Percentiles rank a stretch among this genome's conserved stretches.
phyloP scores from a whole-genome alignment of 2,797 vertebrate species.

The Spondyliosoma cantharus region DNA sequence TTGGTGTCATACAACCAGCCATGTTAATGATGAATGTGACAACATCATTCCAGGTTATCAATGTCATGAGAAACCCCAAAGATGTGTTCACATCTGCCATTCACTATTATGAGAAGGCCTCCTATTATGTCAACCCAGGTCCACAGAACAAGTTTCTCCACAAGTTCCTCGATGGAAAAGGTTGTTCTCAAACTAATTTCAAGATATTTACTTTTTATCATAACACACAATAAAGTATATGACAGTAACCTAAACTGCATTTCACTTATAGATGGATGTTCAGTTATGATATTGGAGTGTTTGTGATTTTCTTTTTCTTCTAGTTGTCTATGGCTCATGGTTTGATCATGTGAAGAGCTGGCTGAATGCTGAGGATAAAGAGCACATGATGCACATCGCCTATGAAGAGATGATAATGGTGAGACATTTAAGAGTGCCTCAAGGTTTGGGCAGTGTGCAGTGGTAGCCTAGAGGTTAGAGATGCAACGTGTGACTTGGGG shows the following conservation, averaged over 20 bases:
- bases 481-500: too few relatives aligned
- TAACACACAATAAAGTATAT: too few relatives aligned
- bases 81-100: conserved; percentile 14
- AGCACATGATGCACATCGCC: conserved; percentile 74
- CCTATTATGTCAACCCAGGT: neutral
- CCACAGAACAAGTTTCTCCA: conserved; percentile 8
- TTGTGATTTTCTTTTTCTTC: conserved; percentile 19
- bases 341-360: conserved; percentile 85
- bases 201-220: too few relatives aligned
- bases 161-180: conserved; percentile 15
- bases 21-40: neutral
- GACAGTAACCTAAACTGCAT: too few relatives aligned
- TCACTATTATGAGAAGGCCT: neutral
- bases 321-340: conserved; percentile 84
- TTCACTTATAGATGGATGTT: too few relatives aligned
- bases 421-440: conserved; percentile 9
- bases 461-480: too few relatives aligned
- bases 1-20: too few relatives aligned
- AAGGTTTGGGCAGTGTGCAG: too few relatives aligned
- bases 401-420: conserved; percentile 84
- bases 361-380: conserved; percentile 72
- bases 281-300: neutral
- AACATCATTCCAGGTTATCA: neutral
- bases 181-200: neutral
- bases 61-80: conserved; percentile 4